Conservation (phyloP, 2,113 vertebrate genomes). For the Shinisaurus crocodilurus region DNA sequence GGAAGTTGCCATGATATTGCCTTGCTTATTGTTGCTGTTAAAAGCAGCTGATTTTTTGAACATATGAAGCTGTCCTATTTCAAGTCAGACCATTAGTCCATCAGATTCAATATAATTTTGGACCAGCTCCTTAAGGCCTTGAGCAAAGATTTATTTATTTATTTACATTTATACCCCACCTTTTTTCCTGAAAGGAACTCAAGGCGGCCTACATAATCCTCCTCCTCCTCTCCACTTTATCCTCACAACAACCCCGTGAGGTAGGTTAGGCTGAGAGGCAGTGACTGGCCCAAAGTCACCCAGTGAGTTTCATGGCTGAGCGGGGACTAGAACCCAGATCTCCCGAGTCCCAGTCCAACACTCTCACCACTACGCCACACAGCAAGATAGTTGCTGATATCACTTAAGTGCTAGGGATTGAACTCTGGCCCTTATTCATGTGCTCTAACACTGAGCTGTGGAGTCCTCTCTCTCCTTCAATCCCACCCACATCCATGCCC, state of each 20-base stretch:
- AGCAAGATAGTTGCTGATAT: not conserved
- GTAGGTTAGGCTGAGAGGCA: too few species aligned
- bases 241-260: too few species aligned
- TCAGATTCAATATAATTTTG: not conserved
- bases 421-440: not conserved
- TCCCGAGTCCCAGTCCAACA: too few species aligned
- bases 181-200: too few species aligned
- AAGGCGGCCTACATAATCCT: too few species aligned
- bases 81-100: not conserved
- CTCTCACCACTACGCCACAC: too few species aligned
- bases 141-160: too few species aligned
- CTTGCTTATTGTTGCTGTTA: not conserved
- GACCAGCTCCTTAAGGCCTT: not conserved
- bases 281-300: too few species aligned
- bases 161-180: too few species aligned
- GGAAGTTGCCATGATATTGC: not conserved
- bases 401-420: not conserved
- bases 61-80: not conserved
- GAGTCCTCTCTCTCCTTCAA: not conserved
- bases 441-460: not conserved
- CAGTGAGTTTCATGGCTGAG: too few species aligned
- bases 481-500: not conserved
- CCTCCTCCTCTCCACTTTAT: too few species aligned
- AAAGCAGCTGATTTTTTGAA: not conserved
- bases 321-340: too few species aligned